Conservation (phyloP, 2,888 invertebrate genomes). For the Siphlonurus alternatus region DNA sequence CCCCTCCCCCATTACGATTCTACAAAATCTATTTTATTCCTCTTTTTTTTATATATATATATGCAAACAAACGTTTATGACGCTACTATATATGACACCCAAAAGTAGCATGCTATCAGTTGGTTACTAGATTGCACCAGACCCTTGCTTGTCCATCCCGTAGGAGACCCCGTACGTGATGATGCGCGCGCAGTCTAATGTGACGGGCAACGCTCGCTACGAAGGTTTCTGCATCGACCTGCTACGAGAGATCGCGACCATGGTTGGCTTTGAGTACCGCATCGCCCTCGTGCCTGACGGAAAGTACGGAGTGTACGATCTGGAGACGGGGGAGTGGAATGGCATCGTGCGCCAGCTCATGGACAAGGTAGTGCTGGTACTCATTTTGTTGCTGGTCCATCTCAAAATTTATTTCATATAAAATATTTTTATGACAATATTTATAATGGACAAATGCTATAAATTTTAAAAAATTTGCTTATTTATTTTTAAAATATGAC, state of each 20-base stretch:
- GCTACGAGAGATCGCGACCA: slow-evolving; percentile 40
- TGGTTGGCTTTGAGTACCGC: slow-evolving; percentile 48
- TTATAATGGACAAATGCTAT: no score
- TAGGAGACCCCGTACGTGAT: slow-evolving; percentile 41
- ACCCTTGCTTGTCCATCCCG: slow-evolving; percentile 4
- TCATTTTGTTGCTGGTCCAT: no score
- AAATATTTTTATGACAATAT: no score
- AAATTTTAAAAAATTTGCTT: no score
- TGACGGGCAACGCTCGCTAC: slow-evolving; percentile 43
- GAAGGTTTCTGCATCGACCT: slow-evolving; percentile 61
- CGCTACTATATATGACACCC: no score
- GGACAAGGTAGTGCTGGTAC: slow-evolving; percentile 39
- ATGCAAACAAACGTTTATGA: no score
- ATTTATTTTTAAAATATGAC: no score
- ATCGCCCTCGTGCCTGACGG: slow-evolving; percentile 45
- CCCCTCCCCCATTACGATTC: no score
- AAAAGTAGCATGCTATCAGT: no score
- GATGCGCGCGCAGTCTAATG: slow-evolving; percentile 27
- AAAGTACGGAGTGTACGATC: slow-evolving; percentile 56
- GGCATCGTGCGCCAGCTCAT: slow-evolving; percentile 47
- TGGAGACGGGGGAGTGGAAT: slow-evolving; percentile 57
- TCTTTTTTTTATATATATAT: no score
- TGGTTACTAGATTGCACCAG: background rate
- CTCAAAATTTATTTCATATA: no score
- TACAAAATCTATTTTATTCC: no score